These are phyloP conservation scores for Noctua janthina DNA, from an alignment of 2,888 invertebrate genomes.

Conservation along the genomic window DNA sequence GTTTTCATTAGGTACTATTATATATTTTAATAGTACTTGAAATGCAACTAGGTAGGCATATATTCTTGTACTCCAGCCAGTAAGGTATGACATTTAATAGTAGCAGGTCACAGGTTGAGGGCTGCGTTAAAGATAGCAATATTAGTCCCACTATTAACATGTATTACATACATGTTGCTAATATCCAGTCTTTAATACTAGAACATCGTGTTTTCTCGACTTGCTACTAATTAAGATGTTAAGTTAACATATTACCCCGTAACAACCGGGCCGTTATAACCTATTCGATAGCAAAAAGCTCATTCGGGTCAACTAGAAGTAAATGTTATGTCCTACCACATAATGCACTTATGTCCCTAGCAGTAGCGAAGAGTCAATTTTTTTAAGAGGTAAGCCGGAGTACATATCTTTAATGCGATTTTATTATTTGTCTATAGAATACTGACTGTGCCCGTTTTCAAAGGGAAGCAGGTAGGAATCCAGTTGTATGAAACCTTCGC, in stretches of 20 bases:
- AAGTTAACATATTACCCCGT: constrained; percentile 7
- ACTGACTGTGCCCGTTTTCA: no score
- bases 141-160: constrained; percentile 23
- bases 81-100: constrained; percentile 38
- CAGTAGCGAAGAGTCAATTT: no score
- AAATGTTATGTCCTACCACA: no score
- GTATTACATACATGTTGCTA: constrained; percentile 32
- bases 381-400: no score
- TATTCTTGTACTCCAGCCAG: neutral
- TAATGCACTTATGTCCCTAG: neutral
- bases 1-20: neutral
- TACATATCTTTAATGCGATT: no score
- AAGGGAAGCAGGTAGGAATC: no score
- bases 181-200: constrained; percentile 43
- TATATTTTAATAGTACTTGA: neutral
- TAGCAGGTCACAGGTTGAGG: constrained; percentile 38
- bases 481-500: no score
- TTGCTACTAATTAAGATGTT: constrained; percentile 43
- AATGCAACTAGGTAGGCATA: neutral
- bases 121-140: constrained; percentile 35
- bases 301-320: no score
- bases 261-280: neutral
- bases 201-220: constrained; percentile 31
- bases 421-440: no score
- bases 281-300: constrained; percentile 2